These are phyloP conservation scores for Falcunculus frontatus DNA, from an alignment of 2,113 vertebrate genomes.

Conservation along the genomic window DNA sequence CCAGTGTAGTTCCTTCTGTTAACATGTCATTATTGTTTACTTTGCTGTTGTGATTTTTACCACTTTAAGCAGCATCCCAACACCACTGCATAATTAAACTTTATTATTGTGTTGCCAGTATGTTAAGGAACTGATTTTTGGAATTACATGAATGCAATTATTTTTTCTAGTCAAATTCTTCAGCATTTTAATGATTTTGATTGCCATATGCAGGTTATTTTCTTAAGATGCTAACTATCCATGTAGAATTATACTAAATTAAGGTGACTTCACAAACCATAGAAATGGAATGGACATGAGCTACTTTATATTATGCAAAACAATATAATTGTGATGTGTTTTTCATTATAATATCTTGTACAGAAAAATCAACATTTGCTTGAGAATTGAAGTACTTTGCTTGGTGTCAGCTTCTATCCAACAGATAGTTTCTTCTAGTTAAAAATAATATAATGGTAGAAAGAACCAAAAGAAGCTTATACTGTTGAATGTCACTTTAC, in stretches of 20 bases:
- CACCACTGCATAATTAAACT: not conserved
- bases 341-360: not conserved
- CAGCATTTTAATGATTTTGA: not conserved
- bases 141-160: not conserved
- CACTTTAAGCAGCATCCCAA: not conserved
- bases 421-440: not conserved
- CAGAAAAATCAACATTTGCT: not conserved
- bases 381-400: not conserved
- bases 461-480: not conserved
- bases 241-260: not conserved
- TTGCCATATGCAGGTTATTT: not conserved
- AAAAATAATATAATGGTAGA: not conserved
- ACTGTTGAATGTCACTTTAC: not conserved
- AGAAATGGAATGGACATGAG: not conserved
- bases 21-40: not conserved
- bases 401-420: not conserved
- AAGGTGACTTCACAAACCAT: not conserved
- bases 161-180: not conserved
- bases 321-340: not conserved
- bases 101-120: not conserved
- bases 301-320: not conserved
- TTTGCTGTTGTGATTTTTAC: not conserved
- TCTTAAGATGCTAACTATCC: not conserved
- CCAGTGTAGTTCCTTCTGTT: not conserved
- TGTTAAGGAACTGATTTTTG: not conserved